Conservation (phyloP, 2,113 vertebrate species). For the Cisticola juncidis region DNA sequence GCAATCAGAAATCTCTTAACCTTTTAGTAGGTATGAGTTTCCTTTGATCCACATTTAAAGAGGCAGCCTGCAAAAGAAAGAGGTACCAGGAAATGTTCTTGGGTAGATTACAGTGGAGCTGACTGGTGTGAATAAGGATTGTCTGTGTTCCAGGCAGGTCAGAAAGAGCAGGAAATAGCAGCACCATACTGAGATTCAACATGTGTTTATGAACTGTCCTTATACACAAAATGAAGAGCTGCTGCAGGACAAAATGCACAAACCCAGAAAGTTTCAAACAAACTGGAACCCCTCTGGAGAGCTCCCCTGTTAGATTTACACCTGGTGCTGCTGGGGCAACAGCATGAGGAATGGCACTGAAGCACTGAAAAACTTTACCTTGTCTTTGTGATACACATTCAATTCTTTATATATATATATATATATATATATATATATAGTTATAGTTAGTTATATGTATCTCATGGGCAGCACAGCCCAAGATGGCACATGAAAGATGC, state of each 20-base stretch:
- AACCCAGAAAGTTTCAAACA: neutral
- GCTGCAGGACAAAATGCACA: neutral
- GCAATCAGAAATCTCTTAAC: conserved; percentile 30
- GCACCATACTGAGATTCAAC: neutral
- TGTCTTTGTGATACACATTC: neutral
- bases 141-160: conserved; percentile 3
- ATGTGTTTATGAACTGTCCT: conserved; percentile 33
- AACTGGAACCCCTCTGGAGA: neutral
- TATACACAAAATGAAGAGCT: conserved; percentile 7
- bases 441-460: neutral
- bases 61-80: neutral
- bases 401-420: neutral
- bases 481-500: neutral
- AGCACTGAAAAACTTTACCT: neutral
- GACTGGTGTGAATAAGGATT: neutral
- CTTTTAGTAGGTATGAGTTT: neutral
- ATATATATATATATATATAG: neutral
- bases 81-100: neutral
- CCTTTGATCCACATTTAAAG: conserved; percentile 11
- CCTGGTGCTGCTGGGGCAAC: neutral
- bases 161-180: conserved; percentile 9
- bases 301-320: neutral
- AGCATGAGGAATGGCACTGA: neutral
- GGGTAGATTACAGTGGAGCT: neutral
- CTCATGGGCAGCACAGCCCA: neutral